Evolutionary conservation across 2,888 invertebrate genomes (phyloP).

Genomic region (Drosophila fungiperda): DNA sequence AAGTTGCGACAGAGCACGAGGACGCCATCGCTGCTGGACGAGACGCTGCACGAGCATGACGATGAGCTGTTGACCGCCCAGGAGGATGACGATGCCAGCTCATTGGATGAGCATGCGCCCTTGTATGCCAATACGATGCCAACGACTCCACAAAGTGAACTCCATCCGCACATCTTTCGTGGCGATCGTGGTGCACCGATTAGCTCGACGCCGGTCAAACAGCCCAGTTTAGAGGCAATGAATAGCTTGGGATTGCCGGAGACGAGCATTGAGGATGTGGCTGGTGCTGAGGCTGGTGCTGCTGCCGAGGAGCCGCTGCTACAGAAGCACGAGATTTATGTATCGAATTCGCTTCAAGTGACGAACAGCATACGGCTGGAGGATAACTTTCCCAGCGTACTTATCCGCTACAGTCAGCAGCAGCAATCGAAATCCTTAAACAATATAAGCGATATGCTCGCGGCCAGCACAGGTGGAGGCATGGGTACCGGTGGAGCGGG

Average conservation of each 20-base stretch:
- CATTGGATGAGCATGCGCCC: conserved; percentile 81
- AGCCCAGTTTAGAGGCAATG: conserved; percentile 79
- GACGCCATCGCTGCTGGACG: conserved; percentile 73
- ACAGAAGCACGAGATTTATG: conserved; percentile 82
- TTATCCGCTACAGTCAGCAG: conserved; percentile 70
- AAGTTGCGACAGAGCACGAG: conserved; percentile 70
- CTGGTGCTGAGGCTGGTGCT: not conserved
- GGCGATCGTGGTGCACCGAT: conserved; percentile 21
- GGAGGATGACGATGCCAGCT: conserved; percentile 81
- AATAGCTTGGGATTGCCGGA: conserved; percentile 83
- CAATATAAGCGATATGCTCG: conserved; percentile 72
- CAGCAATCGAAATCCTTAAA: conserved; percentile 80
- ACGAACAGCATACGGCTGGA: conserved; percentile 80
- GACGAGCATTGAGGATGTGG: not conserved
- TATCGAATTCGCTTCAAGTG: conserved; percentile 84
- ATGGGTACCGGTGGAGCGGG: not conserved
- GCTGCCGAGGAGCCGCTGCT: conserved; percentile 69
- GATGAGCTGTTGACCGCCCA: conserved; percentile 64
- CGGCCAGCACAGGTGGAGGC: not conserved
- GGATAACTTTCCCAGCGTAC: conserved; percentile 72
- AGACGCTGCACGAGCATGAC: conserved; percentile 82
- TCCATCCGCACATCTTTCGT: conserved; percentile 31
- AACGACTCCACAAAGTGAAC: conserved; percentile 32
- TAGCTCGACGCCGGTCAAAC: conserved; percentile 64
- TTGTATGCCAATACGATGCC: conserved; percentile 83